phyloP scores from a whole-genome alignment of 2,113 vertebrate genomes.

The Nycticryphes semicollaris region DNA sequence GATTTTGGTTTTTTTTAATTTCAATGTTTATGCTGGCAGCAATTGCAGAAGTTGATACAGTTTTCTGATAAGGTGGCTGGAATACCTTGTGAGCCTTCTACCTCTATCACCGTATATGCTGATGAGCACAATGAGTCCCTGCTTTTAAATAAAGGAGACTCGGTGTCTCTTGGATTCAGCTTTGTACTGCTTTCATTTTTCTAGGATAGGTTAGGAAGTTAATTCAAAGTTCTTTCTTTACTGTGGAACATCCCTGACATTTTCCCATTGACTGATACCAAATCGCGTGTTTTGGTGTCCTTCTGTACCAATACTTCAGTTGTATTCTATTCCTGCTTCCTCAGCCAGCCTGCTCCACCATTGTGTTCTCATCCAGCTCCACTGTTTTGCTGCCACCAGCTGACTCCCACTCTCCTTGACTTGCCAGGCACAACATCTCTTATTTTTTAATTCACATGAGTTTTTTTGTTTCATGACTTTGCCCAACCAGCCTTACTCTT shows the following conservation, averaged over 20 bases:
- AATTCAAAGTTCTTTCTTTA: slow-evolving; percentile 49
- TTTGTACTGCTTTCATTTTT: slow-evolving; percentile 4
- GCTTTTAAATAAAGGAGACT: background rate
- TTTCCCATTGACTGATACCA: slow-evolving; percentile 34
- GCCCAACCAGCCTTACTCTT: background rate
- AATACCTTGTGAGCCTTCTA: background rate
- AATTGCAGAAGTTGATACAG: background rate
- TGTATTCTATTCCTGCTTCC: background rate
- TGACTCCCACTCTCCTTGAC: background rate
- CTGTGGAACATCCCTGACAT: slow-evolving; percentile 35
- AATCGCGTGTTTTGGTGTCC: background rate
- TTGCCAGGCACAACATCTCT: background rate
- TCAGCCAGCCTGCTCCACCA: background rate
- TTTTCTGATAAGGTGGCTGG: background rate
- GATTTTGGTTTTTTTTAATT: no score
- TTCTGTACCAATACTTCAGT: background rate
- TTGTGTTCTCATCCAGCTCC: background rate
- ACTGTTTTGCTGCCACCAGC: background rate
- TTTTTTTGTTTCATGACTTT: background rate
- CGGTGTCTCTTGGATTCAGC: background rate
- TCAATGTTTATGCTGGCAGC: background rate
- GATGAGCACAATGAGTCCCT: background rate
- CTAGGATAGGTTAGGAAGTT: slow-evolving; percentile 14
- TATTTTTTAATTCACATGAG: background rate
- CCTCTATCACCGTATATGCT: background rate